Conservation (phyloP, 1,140 invertebrate species). For the Papilio dardanus region DNA sequence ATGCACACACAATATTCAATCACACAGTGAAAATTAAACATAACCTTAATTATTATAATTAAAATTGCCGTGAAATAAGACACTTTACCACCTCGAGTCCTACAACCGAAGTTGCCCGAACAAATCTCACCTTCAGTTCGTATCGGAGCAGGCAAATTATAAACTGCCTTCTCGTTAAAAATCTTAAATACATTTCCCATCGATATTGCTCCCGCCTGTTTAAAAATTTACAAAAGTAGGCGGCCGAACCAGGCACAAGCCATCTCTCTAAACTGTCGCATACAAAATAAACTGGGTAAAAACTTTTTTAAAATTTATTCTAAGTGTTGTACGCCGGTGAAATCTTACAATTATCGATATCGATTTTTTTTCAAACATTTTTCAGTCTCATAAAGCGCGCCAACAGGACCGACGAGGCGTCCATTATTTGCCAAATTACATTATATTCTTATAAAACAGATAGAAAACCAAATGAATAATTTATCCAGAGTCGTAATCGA, state of each 20-base stretch:
- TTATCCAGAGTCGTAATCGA: neutral
- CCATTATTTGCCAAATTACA: constrained; percentile 14
- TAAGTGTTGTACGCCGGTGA: neutral
- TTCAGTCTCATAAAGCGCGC: constrained; percentile 15
- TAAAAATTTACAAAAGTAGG: constrained; percentile 25
- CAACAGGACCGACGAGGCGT: neutral
- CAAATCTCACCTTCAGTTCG: neutral
- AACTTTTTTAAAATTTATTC: neutral
- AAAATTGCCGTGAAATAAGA: neutral
- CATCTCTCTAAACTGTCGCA: neutral
- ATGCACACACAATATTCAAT: neutral
- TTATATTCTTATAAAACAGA: too few relatives aligned
- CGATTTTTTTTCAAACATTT: neutral
- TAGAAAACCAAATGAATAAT: too few relatives aligned
- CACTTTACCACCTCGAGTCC: neutral
- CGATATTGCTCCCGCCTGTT: neutral
- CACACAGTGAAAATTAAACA: neutral
- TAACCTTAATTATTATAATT: neutral
- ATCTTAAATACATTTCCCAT: neutral
- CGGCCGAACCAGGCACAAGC: constrained; percentile 15
- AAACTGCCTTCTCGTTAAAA: neutral
- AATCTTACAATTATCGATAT: constrained; percentile 2
- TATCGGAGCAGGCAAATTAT: neutral
- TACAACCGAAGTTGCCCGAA: neutral
- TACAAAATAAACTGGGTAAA: constrained; percentile 2